Evolutionary conservation across 1,140 invertebrate species (phyloP).

Genomic region (Neelides sp.): DNA sequence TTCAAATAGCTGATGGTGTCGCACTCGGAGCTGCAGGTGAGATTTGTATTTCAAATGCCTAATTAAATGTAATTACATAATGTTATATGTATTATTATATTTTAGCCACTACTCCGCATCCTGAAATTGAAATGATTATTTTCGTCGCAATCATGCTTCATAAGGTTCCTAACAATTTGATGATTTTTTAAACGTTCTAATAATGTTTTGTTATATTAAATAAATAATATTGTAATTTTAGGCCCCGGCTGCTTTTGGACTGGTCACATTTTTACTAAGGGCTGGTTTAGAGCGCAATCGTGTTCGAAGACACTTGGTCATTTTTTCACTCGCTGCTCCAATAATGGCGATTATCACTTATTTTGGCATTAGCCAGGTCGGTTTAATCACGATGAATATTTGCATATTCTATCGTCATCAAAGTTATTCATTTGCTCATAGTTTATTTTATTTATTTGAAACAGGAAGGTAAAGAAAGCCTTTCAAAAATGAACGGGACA

Average conservation of each 20-base stretch:
- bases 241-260: conserved; percentile 94
- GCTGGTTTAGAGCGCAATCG: conserved; percentile 79
- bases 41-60: too few relatives aligned
- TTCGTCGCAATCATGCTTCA: conserved; percentile 98
- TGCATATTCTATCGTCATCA: too few relatives aligned
- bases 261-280: conserved; percentile 91
- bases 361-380: conserved; percentile 79
- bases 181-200: not conserved
- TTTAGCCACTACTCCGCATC: conserved; percentile 83
- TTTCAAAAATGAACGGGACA: conserved; percentile 78
- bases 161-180: conserved; percentile 49
- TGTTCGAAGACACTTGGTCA: conserved; percentile 77
- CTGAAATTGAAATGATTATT: conserved; percentile 93
- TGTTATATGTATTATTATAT: too few relatives aligned
- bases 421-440: conserved; percentile 7
- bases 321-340: conserved; percentile 89
- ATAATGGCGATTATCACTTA: conserved; percentile 80
- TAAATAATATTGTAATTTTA: conserved; percentile 32
- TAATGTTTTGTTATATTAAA: conserved; percentile 3
- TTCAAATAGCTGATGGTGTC: conserved; percentile 77
- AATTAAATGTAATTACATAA: too few relatives aligned
- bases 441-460: conserved; percentile 24
- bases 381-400: conserved; percentile 37
- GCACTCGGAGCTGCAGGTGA: conserved; percentile 10
- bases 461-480: conserved; percentile 50